Conservation (phyloP, 2,797 vertebrate genomes). For the Sparidentex hasta region DNA sequence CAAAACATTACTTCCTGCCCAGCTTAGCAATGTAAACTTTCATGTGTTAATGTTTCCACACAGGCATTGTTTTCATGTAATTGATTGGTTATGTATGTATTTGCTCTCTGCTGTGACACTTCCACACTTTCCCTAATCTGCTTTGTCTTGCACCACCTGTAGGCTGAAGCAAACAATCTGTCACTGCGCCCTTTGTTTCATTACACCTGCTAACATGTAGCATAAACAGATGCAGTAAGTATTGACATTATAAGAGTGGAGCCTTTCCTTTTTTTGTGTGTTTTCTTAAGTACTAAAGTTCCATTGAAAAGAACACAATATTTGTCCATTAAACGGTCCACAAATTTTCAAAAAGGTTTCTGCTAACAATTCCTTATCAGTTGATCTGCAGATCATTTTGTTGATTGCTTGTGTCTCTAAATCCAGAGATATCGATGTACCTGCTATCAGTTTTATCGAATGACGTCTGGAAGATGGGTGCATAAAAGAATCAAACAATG, state of each 20-base stretch:
- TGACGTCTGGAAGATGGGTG: too few species aligned
- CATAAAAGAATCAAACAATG: neutral
- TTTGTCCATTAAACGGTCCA: neutral
- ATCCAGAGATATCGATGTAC: too few species aligned
- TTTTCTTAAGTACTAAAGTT: neutral
- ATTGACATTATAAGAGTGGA: neutral
- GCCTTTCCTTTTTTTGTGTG: neutral
- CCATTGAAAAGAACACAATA: neutral
- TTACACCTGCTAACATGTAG: neutral
- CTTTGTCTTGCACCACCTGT: neutral
- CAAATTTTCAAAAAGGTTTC: neutral
- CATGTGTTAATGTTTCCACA: neutral
- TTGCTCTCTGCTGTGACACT: neutral
- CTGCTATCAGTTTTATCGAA: neutral
- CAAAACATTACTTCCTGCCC: neutral
- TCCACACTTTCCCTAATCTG: neutral
- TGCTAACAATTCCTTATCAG: neutral
- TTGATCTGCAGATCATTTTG: too few species aligned
- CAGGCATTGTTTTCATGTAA: neutral
- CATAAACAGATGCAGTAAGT: neutral
- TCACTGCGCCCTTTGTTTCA: neutral
- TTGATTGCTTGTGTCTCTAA: too few species aligned
- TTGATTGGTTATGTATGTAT: neutral
- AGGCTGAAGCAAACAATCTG: neutral
- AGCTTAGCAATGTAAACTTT: neutral